Percentiles rank a stretch among this genome's conserved stretches.
Evolutionary conservation across 2,797 vertebrate genomes (phyloP).

Genomic region (Acipenser ruthenus): DNA sequence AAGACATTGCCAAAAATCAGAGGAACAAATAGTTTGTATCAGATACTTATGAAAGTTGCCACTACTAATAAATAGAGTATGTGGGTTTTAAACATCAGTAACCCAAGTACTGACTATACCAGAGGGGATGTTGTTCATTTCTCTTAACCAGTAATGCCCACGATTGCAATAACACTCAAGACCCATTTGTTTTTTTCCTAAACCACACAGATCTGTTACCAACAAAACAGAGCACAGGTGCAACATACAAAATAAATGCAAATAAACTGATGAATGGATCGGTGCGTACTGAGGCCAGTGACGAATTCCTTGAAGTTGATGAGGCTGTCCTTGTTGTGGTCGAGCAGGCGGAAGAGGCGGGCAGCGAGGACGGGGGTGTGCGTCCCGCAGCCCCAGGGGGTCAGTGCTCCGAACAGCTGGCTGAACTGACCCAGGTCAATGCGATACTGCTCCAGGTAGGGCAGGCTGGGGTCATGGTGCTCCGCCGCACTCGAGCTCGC

Average conservation of each 20-base stretch:
- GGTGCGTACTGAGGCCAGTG: conserved; percentile 78
- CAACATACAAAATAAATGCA: neutral
- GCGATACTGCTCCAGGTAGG: conserved; percentile 81
- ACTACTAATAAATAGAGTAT: no score
- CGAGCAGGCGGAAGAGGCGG: conserved; percentile 84
- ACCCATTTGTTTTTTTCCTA: no score
- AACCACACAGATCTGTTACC: neutral
- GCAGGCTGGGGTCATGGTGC: conserved; percentile 72
- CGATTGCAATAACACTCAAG: no score
- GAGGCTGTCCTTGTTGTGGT: conserved; percentile 82
- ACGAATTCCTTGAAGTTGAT: conserved; percentile 98
- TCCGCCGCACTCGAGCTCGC: conserved; percentile 36
- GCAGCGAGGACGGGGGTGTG: conserved; percentile 68
- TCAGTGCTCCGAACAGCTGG: conserved; percentile 72
- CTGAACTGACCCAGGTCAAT: conserved; percentile 75
- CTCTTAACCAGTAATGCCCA: neutral
- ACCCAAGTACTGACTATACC: no score
- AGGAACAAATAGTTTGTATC: no score
- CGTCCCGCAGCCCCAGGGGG: conserved; percentile 76
- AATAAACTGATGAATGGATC: neutral
- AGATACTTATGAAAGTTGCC: no score
- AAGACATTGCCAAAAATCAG: no score
- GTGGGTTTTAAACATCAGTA: no score
- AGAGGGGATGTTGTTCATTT: no score
- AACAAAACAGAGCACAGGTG: neutral